Conservation (phyloP, 2,797 vertebrate genomes). For the Pseudopleuronectes americanus region DNA sequence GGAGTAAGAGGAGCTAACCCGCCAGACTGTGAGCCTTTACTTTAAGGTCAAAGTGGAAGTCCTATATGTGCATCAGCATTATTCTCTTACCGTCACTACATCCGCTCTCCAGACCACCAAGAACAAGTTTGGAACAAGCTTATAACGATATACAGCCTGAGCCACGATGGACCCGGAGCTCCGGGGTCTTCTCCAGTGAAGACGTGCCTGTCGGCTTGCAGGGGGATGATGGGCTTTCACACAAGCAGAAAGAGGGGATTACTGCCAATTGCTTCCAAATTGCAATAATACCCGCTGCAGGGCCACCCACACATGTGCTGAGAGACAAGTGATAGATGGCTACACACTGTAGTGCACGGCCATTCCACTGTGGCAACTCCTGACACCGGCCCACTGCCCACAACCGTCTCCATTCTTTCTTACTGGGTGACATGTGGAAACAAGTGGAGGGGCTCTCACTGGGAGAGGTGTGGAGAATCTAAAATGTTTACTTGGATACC, state of each 20-base stretch:
- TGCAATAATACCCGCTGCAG: constrained; percentile 76
- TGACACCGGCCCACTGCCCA: constrained; percentile 51
- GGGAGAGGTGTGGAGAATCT: constrained; percentile 9
- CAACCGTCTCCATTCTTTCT: constrained; percentile 49
- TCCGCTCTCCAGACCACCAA: not conserved
- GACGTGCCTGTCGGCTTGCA: constrained; percentile 42
- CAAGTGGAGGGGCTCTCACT: constrained; percentile 30
- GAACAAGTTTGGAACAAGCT: constrained; percentile 31
- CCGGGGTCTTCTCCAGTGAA: constrained; percentile 56
- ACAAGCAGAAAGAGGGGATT: constrained; percentile 77
- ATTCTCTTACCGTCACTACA: too few relatives aligned
- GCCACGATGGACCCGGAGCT: constrained; percentile 27
- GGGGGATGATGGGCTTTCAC: constrained; percentile 70
- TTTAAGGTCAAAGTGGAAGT: too few relatives aligned
- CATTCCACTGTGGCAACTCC: constrained; percentile 72
- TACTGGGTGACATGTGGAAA: constrained; percentile 35
- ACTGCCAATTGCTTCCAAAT: constrained; percentile 82
- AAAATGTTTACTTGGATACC: constrained; percentile 9
- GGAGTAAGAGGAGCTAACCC: too few relatives aligned
- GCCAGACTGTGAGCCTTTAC: too few relatives aligned
- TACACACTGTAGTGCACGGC: constrained; percentile 69
- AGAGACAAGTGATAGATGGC: constrained; percentile 81
- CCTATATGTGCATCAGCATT: too few relatives aligned
- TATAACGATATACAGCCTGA: constrained; percentile 63
- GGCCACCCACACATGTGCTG: constrained; percentile 78